phyloP scores from a whole-genome alignment of 2,888 invertebrate species.

The Lordiphosa fenestrarum region DNA sequence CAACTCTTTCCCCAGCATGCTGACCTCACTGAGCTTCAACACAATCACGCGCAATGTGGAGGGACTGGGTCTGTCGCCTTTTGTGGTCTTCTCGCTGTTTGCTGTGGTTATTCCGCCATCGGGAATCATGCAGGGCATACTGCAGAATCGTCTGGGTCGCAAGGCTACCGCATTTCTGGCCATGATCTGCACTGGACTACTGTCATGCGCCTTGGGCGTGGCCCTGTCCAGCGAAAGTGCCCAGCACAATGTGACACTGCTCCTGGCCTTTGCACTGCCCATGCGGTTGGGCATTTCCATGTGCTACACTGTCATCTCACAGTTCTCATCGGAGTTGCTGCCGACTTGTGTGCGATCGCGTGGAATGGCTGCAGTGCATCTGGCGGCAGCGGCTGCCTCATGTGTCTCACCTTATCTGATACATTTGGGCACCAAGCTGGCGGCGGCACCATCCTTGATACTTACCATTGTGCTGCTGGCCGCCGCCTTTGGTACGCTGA shows the following conservation, averaged over 20 bases:
- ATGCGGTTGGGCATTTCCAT: slow-evolving; percentile 83
- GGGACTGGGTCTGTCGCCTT: slow-evolving; percentile 82
- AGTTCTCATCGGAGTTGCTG: slow-evolving; percentile 84
- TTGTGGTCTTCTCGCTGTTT: slow-evolving; percentile 81
- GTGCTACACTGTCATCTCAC: slow-evolving; percentile 84
- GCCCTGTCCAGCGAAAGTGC: slow-evolving; percentile 74
- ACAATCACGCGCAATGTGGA: slow-evolving; percentile 82
- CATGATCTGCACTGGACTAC: slow-evolving; percentile 81
- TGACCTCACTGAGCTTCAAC: slow-evolving; percentile 82
- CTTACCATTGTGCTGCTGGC: slow-evolving; percentile 80
- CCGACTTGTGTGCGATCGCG: slow-evolving; percentile 84
- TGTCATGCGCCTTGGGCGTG: slow-evolving; percentile 80
- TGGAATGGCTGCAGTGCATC: slow-evolving; percentile 83
- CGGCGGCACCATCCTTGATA: slow-evolving; percentile 80
- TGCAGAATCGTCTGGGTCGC: slow-evolving; percentile 77
- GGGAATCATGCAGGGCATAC: slow-evolving; percentile 70
- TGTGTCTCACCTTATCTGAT: slow-evolving; percentile 81
- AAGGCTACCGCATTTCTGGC: slow-evolving; percentile 82
- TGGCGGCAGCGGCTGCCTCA: slow-evolving; percentile 83
- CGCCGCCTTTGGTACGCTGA: slow-evolving; percentile 81
- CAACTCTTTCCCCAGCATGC: slow-evolving; percentile 80
- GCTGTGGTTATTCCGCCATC: slow-evolving; percentile 82
- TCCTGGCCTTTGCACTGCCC: slow-evolving; percentile 81
- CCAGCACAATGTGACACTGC: slow-evolving; percentile 63
- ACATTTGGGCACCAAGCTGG: slow-evolving; percentile 47